phyloP scores from a whole-genome alignment of 2,888 invertebrate species.

The Andrena hattorfiana region DNA sequence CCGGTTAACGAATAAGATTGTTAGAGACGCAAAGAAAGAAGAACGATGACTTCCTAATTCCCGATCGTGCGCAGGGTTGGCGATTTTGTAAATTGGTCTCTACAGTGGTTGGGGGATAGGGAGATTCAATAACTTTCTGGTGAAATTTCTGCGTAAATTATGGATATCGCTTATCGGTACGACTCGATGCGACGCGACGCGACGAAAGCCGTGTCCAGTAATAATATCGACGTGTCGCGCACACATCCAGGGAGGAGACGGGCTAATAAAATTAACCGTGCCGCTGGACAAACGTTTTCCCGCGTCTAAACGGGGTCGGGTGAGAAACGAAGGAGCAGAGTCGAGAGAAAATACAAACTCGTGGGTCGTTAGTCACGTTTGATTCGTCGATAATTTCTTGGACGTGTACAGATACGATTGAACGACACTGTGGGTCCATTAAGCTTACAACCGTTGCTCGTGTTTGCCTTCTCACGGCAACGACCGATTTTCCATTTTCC shows the following conservation, averaged over 20 bases:
- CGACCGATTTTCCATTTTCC: neutral
- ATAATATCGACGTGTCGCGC: conserved; percentile 12
- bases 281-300: conserved; percentile 51
- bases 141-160: neutral
- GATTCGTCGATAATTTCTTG: conserved; percentile 56
- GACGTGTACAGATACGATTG: conserved; percentile 4
- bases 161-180: neutral
- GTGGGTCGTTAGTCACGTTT: conserved; percentile 65
- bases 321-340: neutral
- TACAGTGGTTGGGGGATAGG: too few relatives aligned
- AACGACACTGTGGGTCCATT: conserved; percentile 28
- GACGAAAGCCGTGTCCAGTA: neutral
- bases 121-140: too few relatives aligned
- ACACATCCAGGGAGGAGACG: neutral
- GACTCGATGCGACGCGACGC: too few relatives aligned
- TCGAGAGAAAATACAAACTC: conserved; percentile 44
- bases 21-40: too few relatives aligned
- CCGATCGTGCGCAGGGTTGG: too few relatives aligned
- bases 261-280: conserved; percentile 48
- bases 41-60: too few relatives aligned
- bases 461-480: conserved; percentile 23
- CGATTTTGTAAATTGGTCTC: too few relatives aligned
- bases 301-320: neutral
- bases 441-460: conserved; percentile 15
- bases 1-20: too few relatives aligned